phyloP scores from a whole-genome alignment of 2,797 vertebrate species.

The Leptodactylus fallax region DNA sequence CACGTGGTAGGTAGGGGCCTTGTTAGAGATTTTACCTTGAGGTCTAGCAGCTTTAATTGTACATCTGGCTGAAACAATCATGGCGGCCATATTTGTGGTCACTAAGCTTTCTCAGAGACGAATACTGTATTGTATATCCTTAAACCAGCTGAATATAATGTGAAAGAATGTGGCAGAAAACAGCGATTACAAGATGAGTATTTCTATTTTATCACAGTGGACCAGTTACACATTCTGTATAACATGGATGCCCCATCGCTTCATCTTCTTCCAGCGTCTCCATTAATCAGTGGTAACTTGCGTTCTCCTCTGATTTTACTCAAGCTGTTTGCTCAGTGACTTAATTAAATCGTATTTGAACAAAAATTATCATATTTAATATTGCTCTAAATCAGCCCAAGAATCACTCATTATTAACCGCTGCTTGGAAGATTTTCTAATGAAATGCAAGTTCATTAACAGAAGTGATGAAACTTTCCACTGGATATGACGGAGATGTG shows the following conservation, averaged over 20 bases:
- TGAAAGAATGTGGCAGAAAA: not conserved
- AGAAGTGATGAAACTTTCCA: not conserved
- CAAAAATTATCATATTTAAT: constrained; percentile 56
- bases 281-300: constrained; percentile 39
- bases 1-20: no score
- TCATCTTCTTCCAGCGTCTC: constrained; percentile 3
- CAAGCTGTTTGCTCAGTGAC: constrained; percentile 43
- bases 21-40: no score
- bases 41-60: no score
- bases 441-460: constrained; percentile 42
- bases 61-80: not conserved
- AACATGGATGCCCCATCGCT: not conserved
- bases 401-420: constrained; percentile 39
- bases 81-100: not conserved
- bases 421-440: constrained; percentile 20
- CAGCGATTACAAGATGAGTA: not conserved
- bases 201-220: not conserved
- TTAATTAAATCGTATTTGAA: constrained; percentile 51
- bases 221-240: not conserved
- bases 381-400: constrained; percentile 39
- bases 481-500: not conserved
- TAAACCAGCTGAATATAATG: not conserved
- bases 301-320: constrained; percentile 12
- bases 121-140: no score
- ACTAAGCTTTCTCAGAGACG: not conserved